Conservation (phyloP, 2,888 invertebrate genomes). For the Dasypogon diadema region DNA sequence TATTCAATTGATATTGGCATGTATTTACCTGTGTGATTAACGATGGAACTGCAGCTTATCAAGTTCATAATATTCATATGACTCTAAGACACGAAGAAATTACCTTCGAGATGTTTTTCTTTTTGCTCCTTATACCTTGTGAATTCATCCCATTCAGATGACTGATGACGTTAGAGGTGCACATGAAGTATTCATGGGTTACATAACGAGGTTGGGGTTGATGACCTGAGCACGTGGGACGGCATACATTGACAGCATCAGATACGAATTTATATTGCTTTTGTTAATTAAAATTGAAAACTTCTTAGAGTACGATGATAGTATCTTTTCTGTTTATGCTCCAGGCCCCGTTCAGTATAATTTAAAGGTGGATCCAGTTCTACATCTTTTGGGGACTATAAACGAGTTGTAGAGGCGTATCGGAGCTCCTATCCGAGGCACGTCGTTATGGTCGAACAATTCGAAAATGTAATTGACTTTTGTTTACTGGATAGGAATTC, state of each 20-base stretch:
- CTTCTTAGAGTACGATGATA: neutral
- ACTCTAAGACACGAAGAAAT: slow-evolving; percentile 11
- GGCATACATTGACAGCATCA: slow-evolving; percentile 7
- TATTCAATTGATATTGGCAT: neutral
- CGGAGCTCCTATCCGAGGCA: neutral
- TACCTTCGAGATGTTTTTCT: neutral
- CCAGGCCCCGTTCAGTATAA: neutral
- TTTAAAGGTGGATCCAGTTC: slow-evolving; percentile 1
- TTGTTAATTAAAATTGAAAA: slow-evolving; percentile 31
- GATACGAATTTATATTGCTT: slow-evolving; percentile 22
- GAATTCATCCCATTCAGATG: slow-evolving; percentile 35
- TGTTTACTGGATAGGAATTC: slow-evolving; percentile 5
- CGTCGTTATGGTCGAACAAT: slow-evolving; percentile 25
- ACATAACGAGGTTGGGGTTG: slow-evolving; percentile 37
- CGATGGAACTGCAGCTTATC: slow-evolving; percentile 4
- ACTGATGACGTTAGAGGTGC: slow-evolving; percentile 31
- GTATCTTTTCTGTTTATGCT: neutral
- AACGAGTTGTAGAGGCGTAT: neutral
- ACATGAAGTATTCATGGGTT: slow-evolving; percentile 40
- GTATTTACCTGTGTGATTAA: slow-evolving; percentile 23
- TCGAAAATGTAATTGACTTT: slow-evolving; percentile 21
- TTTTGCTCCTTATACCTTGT: slow-evolving; percentile 5
- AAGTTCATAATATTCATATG: slow-evolving; percentile 29
- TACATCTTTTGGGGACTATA: slow-evolving; percentile 2
- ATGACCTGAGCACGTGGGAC: slow-evolving; percentile 32